Evolutionary conservation across 2,888 invertebrate genomes (phyloP).

Genomic region (Orthosia cruda): DNA sequence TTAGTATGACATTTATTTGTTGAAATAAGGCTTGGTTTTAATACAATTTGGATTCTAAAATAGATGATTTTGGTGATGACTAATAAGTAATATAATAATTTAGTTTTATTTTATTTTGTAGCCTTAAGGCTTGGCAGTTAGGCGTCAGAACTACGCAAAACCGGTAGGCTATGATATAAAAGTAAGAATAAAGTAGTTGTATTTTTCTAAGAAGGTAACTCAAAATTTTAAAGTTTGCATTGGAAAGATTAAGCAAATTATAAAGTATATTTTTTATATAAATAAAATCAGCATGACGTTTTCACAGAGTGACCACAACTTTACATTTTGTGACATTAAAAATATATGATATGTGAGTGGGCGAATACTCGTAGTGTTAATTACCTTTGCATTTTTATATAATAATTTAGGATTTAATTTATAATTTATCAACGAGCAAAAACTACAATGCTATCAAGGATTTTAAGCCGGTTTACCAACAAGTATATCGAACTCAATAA

Average conservation of each 20-base stretch:
- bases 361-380: constrained; percentile 32
- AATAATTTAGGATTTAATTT: constrained; percentile 3
- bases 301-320: constrained; percentile 9
- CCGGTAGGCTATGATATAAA: background rate
- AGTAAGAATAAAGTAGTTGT: background rate
- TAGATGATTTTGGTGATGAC: constrained; percentile 23
- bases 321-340: constrained; percentile 43
- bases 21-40: constrained; percentile 36
- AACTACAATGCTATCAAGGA: constrained; percentile 8
- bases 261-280: background rate
- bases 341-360: constrained; percentile 43
- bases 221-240: no score
- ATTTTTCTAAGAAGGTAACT: background rate
- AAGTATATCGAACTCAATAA: background rate
- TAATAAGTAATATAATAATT: constrained; percentile 10
- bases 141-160: background rate
- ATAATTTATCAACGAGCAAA: background rate
- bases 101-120: background rate
- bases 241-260: background rate
- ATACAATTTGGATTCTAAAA: constrained; percentile 26
- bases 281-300: background rate
- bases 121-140: background rate
- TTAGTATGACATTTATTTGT: constrained; percentile 58
- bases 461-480: constrained; percentile 1
- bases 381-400: constrained; percentile 45